phyloP scores from a whole-genome alignment of 2,113 vertebrate genomes.

The Lanius collurio region DNA sequence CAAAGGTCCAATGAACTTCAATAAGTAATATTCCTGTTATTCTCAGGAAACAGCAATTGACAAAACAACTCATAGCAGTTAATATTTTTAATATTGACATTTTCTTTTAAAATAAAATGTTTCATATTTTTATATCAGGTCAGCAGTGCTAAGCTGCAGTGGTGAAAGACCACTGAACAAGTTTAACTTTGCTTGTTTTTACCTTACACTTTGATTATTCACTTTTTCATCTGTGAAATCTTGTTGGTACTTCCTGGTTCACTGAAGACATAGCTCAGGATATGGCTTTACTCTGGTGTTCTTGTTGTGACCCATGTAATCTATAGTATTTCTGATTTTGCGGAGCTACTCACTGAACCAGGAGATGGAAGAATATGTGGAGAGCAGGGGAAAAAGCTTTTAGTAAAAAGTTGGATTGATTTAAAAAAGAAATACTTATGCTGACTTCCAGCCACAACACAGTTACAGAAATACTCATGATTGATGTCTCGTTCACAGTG shows the following conservation, averaged over 20 bases:
- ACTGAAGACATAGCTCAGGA: slow-evolving; percentile 21
- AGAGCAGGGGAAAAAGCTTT: neutral
- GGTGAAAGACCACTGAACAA: neutral
- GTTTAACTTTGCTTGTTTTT: neutral
- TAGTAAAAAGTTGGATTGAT: neutral
- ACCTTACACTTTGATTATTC: slow-evolving; percentile 39
- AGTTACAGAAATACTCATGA: neutral
- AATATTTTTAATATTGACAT: neutral
- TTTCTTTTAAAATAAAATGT: neutral
- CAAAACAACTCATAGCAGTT: neutral
- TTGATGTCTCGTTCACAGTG: neutral
- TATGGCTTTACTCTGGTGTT: neutral
- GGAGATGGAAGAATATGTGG: neutral
- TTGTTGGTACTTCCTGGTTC: slow-evolving; percentile 37
- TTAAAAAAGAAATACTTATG: neutral
- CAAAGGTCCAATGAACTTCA: neutral
- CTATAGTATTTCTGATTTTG: slow-evolving; percentile 52
- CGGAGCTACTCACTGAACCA: slow-evolving; percentile 27
- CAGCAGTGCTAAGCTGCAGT: neutral
- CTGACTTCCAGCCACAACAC: neutral
- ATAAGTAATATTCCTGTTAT: neutral
- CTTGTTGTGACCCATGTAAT: slow-evolving; percentile 62
- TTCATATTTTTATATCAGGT: neutral
- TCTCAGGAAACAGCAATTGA: neutral
- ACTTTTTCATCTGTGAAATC: slow-evolving; percentile 56